Conservation (phyloP, 2,113 vertebrate species). For the Rhombomys opimus region DNA sequence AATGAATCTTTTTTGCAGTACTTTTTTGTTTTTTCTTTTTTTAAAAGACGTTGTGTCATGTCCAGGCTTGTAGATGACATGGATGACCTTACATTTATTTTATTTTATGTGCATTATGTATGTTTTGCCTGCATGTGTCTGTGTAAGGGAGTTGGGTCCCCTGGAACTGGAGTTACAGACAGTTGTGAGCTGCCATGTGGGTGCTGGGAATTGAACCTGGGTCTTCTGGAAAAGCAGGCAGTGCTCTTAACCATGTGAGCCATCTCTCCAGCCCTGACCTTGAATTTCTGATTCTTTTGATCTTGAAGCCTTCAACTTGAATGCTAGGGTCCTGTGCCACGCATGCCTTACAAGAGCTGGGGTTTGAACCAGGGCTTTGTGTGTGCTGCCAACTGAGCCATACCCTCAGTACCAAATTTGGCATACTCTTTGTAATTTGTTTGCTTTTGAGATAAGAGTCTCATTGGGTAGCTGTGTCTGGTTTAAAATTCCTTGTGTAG, state of each 20-base stretch:
- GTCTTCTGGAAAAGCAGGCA: no score
- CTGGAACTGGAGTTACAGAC: no score
- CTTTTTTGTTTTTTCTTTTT: background rate
- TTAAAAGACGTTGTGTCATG: background rate
- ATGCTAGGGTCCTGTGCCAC: background rate
- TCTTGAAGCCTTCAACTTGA: background rate
- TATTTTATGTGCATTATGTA: no score
- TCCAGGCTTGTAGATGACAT: background rate
- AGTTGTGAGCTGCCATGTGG: no score
- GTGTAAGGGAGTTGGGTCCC: no score
- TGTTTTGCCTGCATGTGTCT: no score
- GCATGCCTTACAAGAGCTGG: background rate
- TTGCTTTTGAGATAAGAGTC: background rate
- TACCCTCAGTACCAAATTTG: background rate
- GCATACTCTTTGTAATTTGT: background rate
- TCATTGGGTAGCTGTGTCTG: background rate
- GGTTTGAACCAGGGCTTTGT: background rate
- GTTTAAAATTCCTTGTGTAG: background rate
- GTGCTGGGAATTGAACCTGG: no score
- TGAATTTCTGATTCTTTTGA: background rate
- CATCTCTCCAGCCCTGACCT: background rate
- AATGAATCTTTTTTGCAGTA: background rate
- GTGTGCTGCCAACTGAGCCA: background rate
- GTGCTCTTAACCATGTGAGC: no score
- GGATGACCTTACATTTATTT: background rate